Conservation (phyloP, 53 echinoderm and acorn worm genomes). For the Luidia sarsii region DNA sequence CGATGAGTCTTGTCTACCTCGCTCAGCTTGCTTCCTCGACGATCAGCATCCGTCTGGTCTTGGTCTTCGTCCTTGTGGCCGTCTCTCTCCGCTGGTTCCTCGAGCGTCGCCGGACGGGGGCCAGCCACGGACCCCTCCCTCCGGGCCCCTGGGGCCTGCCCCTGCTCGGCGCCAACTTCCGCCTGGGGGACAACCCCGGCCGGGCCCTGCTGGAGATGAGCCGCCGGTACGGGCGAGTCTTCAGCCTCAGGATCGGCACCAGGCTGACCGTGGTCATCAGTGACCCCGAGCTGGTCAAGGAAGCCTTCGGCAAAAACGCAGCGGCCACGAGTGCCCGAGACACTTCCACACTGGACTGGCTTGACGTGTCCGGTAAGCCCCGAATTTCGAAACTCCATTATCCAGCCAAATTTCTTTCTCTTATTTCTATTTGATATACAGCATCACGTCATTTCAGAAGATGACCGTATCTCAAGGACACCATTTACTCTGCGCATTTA, state of each 20-base stretch:
- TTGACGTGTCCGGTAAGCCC: conserved; percentile 35
- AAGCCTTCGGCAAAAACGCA: conserved; percentile 31
- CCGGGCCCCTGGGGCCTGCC: conserved; percentile 43
- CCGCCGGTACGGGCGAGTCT: conserved; percentile 26
- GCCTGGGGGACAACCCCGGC: conserved; percentile 20
- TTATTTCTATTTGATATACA: too few relatives aligned
- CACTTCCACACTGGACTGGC: background rate
- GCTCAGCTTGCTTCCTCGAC: background rate
- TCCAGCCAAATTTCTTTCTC: too few relatives aligned
- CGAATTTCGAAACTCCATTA: too few relatives aligned
- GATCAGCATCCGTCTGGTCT: background rate
- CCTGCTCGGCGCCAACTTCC: conserved; percentile 19
- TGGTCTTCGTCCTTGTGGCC: background rate
- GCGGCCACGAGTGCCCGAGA: conserved; percentile 22
- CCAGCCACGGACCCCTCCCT: background rate
- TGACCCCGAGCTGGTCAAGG: conserved; percentile 16
- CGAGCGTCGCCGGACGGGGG: background rate
- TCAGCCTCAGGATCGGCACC: conserved; percentile 32
- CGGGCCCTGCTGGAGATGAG: conserved; percentile 17
- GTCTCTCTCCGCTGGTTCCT: background rate
- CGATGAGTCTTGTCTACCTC: background rate
- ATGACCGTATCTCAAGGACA: too few relatives aligned
- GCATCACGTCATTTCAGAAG: too few relatives aligned
- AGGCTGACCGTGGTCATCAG: conserved; percentile 24
- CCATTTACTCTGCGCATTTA: too few relatives aligned